Base-by-base conservation (phyloP, 2,797 vertebrate genomes). In the Paramormyrops hopkinsi region DNA sequence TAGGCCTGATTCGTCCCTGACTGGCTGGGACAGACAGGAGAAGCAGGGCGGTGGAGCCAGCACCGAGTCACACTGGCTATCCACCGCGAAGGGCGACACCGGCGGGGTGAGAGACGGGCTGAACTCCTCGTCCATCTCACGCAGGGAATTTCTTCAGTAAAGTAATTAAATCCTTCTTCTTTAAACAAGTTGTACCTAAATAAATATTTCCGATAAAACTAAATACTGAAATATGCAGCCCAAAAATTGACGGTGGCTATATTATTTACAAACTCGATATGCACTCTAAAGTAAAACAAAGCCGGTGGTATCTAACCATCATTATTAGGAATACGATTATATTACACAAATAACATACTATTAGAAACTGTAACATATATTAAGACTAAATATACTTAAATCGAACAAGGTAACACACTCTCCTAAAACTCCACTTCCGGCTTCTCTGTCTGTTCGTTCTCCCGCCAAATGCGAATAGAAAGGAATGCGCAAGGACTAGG, bases 61-160 rank as follows among this genome's bases (percentile, higher is more conserved):
- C 9, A 93, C 93, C 2, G 93, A 93, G 14, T 95, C 95, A 92
- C 94, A 92, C 9, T 96, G 93, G 89, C 96, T 96, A 76, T 97
- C 97, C 33, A 94, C 94, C 90, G 96, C 90, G 44, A 95, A 96
- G 3, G 96, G 96, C 11, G 96, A 97, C 51, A 97, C 95, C 0
- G 92, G 95, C 0, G 97, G 96, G 0, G 96, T 95, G n/a, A 96
- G 94, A 1, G 96, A 97, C 88, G 93, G 93, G 33, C 92, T 93
- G 65, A 96, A 96, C 90, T 96, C 95, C 56, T 96, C 94, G 0
- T 96, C 96, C 97, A 99, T 99, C 85, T 89, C 51, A 48, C 29
- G 44, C 11, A 48, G 46, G 17, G 46, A 51, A 54, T 9, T n/a
- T n/a, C 19, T 46, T 82, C 8, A 44, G 17, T 44, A 17, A 44